Percentiles rank a stretch among this genome's conserved stretches.
Conservation (phyloP, 2,797 vertebrate genomes). For the Periophthalmus magnuspinnatus region DNA sequence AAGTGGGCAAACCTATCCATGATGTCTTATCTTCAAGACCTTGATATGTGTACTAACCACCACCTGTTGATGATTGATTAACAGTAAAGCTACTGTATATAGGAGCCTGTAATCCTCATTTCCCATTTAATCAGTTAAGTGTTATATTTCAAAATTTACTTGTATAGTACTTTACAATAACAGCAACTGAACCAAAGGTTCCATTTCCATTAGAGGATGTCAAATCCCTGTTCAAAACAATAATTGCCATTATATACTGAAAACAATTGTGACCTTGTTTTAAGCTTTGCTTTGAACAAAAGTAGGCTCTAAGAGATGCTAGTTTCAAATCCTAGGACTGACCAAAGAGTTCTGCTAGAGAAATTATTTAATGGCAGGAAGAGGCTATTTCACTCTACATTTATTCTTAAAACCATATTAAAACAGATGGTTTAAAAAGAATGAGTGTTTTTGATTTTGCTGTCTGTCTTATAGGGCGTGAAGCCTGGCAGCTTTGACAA, state of each 20-base stretch:
- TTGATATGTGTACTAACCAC: constrained; percentile 19
- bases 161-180: neutral
- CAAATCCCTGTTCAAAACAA: neutral
- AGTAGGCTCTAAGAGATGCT: no score
- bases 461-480: constrained; percentile 87
- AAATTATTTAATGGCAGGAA: neutral
- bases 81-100: constrained; percentile 21
- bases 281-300: no score
- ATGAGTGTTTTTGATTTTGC: constrained; percentile 57
- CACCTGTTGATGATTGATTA: constrained; percentile 41
- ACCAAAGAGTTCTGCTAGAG: neutral
- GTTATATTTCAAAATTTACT: neutral
- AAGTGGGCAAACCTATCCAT: constrained; percentile 27
- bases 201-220: neutral
- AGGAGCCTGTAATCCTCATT: neutral
- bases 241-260: neutral
- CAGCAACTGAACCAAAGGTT: neutral
- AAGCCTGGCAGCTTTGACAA: constrained; percentile 99
- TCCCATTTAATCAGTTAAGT: neutral
- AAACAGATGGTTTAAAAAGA: constrained; percentile 4
- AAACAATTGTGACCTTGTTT: no score
- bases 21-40: constrained; percentile 19
- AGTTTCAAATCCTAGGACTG: no score
- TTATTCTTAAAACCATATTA: constrained; percentile 7
- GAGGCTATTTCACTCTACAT: neutral